Base-by-base conservation (phyloP, 1,140 invertebrate genomes). In the Gonioctena quinquepunctata region DNA sequence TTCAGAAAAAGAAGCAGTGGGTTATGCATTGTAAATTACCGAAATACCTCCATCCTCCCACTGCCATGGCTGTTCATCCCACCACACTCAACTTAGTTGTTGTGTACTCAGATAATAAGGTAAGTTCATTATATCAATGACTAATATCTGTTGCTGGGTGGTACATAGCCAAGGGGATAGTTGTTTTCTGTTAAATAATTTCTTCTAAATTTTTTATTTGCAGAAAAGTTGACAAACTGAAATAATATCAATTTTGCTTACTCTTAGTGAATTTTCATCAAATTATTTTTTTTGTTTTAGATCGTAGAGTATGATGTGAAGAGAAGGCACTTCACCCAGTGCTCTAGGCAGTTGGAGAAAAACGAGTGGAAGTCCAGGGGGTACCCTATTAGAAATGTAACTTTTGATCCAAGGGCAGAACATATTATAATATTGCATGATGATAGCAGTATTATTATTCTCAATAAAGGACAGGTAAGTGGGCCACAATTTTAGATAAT, bases 31-130 rank as follows among this genome's bases (percentile, higher is more conserved):
- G 86, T 60, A 84, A 85, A 56, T 80, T 94, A 66, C 92, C 92
- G 0, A 88, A 85, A n/a, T 91, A 92, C 75, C 79, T 81, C 1
- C 90, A 86, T 57, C 81, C 88, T 25, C 87, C 89, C 0, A 91
- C 90, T 0, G 90, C 91, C 0, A 79, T 94, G 69, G 85, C 87
- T 2, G 82, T 94, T 6, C 87, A 92, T 70, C 83, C 86, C 18
- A 71, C 77, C 1, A 80, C 79, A 0, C 82, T 87, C 6, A 86
- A 85, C 71, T 78, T 94, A 4, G 84, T 93, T 21, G 82, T 91
- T 6, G 88, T 87, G 2, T 94, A 93, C 83, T 85, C 91, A 1
- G 90, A 94, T 85, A 89, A 90, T 73, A 91, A 89, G 85, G 90
- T 91, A 82, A 84, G 69, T 71, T n/a, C 33, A 42, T 42, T 42